Percentiles rank a stretch among this genome's conserved stretches.
These are phyloP conservation scores for Lochmaea crataegi DNA, from an alignment of 2,888 invertebrate species.

Conservation along the genomic window DNA sequence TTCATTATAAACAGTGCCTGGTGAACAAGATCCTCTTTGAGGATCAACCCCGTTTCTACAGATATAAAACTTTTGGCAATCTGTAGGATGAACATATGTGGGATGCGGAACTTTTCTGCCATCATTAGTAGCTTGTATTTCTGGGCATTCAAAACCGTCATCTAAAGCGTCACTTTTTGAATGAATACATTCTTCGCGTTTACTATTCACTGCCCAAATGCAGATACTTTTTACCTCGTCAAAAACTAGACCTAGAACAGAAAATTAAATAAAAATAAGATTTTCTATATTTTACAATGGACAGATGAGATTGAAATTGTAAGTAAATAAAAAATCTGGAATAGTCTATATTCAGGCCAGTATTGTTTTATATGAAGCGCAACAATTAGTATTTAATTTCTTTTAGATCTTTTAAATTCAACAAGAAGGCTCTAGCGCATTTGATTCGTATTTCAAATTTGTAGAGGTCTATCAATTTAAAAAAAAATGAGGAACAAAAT, in stretches of 20 bases:
- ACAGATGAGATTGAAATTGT: too few relatives aligned
- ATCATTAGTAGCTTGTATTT: constrained; percentile 65
- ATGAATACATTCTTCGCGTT: constrained; percentile 68
- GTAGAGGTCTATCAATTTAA: too few relatives aligned
- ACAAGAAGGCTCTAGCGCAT: too few relatives aligned
- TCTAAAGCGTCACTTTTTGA: constrained; percentile 73
- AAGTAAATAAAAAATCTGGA: too few relatives aligned
- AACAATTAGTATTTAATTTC: too few relatives aligned
- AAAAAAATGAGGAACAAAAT: too few relatives aligned
- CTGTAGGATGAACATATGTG: constrained; percentile 81
- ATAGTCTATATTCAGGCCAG: too few relatives aligned
- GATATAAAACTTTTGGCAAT: constrained; percentile 86
- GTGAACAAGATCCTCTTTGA: constrained; percentile 79
- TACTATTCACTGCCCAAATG: constrained; percentile 77
- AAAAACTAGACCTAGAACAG: constrained; percentile 72
- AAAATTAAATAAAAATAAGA: neutral
- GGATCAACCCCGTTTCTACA: constrained; percentile 82
- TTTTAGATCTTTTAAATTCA: too few relatives aligned
- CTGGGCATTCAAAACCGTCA: constrained; percentile 83
- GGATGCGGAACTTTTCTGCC: constrained; percentile 80
- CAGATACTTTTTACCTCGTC: constrained; percentile 80
- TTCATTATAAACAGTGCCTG: constrained; percentile 82
- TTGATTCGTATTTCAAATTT: too few relatives aligned
- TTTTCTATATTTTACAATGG: too few relatives aligned
- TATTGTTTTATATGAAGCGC: too few relatives aligned